Base-by-base conservation (phyloP, 2,888 invertebrate species). In the Melanotus villosus region DNA sequence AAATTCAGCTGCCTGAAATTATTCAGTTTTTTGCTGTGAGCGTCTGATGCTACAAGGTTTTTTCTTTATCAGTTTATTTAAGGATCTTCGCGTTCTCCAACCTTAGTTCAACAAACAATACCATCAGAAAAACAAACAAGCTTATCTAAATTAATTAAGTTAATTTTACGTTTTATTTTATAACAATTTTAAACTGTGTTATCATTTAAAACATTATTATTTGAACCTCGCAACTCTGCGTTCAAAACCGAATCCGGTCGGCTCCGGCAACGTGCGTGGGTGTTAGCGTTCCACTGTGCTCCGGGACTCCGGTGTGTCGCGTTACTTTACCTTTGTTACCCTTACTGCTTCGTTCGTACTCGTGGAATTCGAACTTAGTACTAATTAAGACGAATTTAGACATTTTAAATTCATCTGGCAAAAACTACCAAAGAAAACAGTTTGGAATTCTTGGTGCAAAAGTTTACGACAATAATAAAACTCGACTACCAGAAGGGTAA, bases 211-310 rank as follows among this genome's bases (percentile, higher is more conserved):
- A 21, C 45, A 18, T 45, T 45, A 45, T 45, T 21, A 43, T 43
- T 5, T 43, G 23, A 47, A 23, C 47, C n/a, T 47, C 26, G 23
- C 26, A 21, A 6, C 21, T n/a, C n/a, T 10, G 14, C 52, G 52
- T 52, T 32, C 10, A 18, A 1, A 32, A 30, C 52, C 52, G 52
- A 32, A 16, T 52, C 52, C 52, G 52, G 41, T 57, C 65, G 65
- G 18, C 57, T 56, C 47, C 36, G 54, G 62, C 43, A 56, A 63
- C 54, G 45, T 56, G 68, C 59, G 68, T 62, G 57, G 68, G 68
- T 21, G 66, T 62, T 18, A 62, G 38, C n/a, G 16, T 43, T 36
- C 30, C 63, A 68, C 36, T 54, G 56, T 43, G 43, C 56, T 56
- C 57, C 63, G 62, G 56, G 12, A 47, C 59, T 41, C 57, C 56